phyloP scores from a whole-genome alignment of 2,113 vertebrate genomes.

The Aptenodytes forsteri region DNA sequence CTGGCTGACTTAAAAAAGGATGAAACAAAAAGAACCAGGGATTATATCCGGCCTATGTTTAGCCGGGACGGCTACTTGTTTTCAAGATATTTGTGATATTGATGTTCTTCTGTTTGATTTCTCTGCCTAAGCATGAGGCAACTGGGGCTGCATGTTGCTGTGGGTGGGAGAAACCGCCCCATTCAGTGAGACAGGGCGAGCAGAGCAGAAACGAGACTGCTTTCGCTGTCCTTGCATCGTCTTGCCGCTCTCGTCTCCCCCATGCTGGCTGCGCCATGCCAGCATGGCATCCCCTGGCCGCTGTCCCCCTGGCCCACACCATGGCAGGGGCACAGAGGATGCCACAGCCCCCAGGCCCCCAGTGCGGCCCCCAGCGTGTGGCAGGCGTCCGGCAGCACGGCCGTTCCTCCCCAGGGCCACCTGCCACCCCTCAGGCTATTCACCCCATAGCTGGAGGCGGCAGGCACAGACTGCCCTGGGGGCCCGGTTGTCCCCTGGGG shows the following conservation, averaged over 20 bases:
- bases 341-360: neutral
- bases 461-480: neutral
- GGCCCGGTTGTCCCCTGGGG: neutral
- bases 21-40: neutral
- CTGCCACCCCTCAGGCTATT: neutral
- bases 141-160: too few relatives aligned
- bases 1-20: neutral
- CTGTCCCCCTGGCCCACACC: neutral
- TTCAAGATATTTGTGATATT: neutral
- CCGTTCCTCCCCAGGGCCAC: neutral
- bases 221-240: rapidly evolving
- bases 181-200: rapidly evolving
- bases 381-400: rapidly evolving
- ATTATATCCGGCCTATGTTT: neutral
- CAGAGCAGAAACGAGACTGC: neutral
- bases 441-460: neutral
- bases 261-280: neutral
- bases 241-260: neutral
- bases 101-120: neutral
- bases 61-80: neutral
- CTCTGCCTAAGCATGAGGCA: neutral
- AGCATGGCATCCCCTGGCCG: rapidly evolving
- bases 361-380: rapidly evolving
- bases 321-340: neutral
- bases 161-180: neutral